These are phyloP conservation scores for Amphiprion percula DNA, from an alignment of 2,113 vertebrate genomes.

Conservation along the genomic window DNA sequence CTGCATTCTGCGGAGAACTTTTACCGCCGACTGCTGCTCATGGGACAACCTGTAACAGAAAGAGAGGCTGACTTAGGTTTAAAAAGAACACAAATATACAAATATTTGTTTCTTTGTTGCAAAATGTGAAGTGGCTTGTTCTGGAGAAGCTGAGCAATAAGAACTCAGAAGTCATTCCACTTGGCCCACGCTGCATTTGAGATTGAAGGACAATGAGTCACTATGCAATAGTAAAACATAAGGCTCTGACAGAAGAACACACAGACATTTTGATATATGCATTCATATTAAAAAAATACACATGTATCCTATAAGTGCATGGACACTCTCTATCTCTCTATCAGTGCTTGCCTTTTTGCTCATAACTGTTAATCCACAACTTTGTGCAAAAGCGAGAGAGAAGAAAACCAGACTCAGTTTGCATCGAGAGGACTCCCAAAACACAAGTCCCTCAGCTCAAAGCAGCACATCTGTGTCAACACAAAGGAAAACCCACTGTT, in stretches of 20 bases:
- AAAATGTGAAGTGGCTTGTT: conserved; percentile 28
- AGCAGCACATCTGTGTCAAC: conserved; percentile 79
- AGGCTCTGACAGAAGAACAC: conserved; percentile 16
- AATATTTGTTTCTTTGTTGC: conserved; percentile 22
- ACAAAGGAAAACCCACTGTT: conserved; percentile 54
- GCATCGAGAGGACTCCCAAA: conserved; percentile 50
- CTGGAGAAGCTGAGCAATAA: background rate
- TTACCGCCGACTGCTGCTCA: conserved; percentile 88
- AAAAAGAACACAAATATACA: background rate
- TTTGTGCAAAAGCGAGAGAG: conserved; percentile 25
- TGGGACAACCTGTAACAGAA: conserved; percentile 86
- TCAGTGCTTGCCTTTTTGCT: conserved; percentile 1
- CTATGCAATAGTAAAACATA: conserved; percentile 13
- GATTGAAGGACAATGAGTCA: conserved; percentile 10
- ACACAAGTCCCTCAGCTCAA: conserved; percentile 46
- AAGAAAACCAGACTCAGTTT: conserved; percentile 59
- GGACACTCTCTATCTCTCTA: background rate
- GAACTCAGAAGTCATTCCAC: background rate
- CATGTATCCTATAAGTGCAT: conserved; percentile 6
- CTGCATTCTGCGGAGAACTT: conserved; percentile 92
- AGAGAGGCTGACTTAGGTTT: conserved; percentile 32
- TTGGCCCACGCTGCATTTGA: conserved; percentile 19
- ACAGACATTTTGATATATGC: conserved; percentile 1
- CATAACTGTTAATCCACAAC: conserved; percentile 32
- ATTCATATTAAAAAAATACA: conserved; percentile 5